Conservation (phyloP, 2,797 vertebrate genomes). For the Aeoliscus strigatus region DNA sequence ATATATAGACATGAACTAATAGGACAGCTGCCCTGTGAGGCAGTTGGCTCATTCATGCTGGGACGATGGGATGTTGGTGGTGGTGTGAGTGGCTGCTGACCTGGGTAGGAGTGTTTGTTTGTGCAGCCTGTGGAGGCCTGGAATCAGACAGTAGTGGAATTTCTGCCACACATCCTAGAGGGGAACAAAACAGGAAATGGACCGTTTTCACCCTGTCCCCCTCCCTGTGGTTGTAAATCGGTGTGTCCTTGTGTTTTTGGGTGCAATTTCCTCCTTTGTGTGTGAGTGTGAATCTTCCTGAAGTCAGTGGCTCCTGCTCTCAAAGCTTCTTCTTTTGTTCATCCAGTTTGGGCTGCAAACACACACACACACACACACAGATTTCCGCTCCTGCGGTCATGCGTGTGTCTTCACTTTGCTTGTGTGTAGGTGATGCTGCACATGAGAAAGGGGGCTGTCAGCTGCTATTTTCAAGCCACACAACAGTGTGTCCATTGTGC, state of each 20-base stretch:
- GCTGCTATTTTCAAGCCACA: slow-evolving; percentile 4
- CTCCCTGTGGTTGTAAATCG: neutral
- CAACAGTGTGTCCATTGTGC: slow-evolving; percentile 2
- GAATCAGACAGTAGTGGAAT: slow-evolving; percentile 40
- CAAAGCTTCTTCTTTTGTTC: slow-evolving; percentile 53
- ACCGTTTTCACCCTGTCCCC: neutral
- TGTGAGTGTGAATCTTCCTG: slow-evolving; percentile 26
- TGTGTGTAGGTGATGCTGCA: slow-evolving; percentile 21
- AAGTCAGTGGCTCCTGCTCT: slow-evolving; percentile 20
- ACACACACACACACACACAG: slow-evolving; percentile 3
- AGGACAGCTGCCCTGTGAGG: slow-evolving; percentile 23
- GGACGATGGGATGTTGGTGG: slow-evolving; percentile 4
- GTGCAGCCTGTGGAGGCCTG: slow-evolving; percentile 10
- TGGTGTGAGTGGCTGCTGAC: slow-evolving; percentile 42
- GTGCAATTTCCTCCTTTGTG: neutral
- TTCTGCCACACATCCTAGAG: slow-evolving; percentile 9
- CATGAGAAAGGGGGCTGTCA: slow-evolving; percentile 17
- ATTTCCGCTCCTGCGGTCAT: slow-evolving; percentile 17
- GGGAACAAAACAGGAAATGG: too few relatives aligned
- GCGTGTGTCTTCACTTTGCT: slow-evolving; percentile 26
- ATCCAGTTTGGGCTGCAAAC: slow-evolving; percentile 29
- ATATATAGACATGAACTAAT: slow-evolving; percentile 28
- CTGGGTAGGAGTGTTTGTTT: slow-evolving; percentile 30
- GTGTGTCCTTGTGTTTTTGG: neutral
- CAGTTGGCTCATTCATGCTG: slow-evolving; percentile 10